A percentile compares a stretch with the other conserved stretches of the same genome.
Conservation (phyloP, 2,797 vertebrate species). For the Anas acuta region DNA sequence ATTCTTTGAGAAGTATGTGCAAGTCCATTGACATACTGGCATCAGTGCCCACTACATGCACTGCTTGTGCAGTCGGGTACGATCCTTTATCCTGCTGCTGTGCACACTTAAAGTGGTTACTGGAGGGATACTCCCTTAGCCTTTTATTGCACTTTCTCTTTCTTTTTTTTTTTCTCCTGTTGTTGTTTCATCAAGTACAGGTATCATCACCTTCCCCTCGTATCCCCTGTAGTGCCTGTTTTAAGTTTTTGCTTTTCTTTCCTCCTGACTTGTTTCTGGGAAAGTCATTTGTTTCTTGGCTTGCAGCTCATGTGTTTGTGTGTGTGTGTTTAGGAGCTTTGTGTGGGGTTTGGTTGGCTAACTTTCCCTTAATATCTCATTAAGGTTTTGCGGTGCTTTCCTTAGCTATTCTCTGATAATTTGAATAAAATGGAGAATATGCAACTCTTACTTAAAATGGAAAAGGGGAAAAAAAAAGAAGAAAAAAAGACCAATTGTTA, state of each 20-base stretch:
- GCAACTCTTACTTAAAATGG: constrained; percentile 43
- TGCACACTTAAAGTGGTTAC: constrained; percentile 17
- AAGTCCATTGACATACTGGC: background rate
- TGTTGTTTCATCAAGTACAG: constrained; percentile 51
- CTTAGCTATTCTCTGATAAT: background rate
- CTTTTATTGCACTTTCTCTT: constrained; percentile 40
- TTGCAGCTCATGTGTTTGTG: constrained; percentile 73
- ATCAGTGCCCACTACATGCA: background rate
- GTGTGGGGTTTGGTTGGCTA: constrained; percentile 76
- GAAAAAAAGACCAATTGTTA: constrained; percentile 6
- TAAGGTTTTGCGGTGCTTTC: constrained; percentile 71
- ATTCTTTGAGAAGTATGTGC: background rate
- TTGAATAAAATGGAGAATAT: constrained; percentile 29
- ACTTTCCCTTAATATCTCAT: constrained; percentile 78
- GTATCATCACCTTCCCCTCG: constrained; percentile 22
- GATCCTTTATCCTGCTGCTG: constrained; percentile 21
- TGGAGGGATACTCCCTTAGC: constrained; percentile 32
- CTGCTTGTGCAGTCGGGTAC: background rate
- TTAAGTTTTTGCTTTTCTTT: constrained; percentile 33
- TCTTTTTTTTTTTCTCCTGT: constrained; percentile 3
- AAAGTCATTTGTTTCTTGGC: constrained; percentile 83
- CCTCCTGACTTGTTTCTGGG: constrained; percentile 83
- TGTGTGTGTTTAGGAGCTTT: constrained; percentile 75
- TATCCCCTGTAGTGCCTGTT: constrained; percentile 44
- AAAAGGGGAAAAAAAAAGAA: background rate